Conservation (phyloP, 2,797 vertebrate species). For the Psittacula echo region DNA sequence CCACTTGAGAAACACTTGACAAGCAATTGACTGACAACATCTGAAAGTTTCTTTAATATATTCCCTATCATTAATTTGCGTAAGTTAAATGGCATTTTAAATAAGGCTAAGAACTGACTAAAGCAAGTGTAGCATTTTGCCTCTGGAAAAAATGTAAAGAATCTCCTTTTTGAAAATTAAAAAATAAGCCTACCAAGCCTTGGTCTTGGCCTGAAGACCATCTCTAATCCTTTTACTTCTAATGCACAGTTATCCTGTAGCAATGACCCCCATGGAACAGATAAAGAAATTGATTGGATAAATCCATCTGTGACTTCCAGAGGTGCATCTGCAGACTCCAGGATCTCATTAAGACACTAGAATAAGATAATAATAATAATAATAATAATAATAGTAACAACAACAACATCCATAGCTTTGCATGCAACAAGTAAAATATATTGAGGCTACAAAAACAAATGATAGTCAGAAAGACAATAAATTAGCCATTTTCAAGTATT, state of each 20-base stretch:
- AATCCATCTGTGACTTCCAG: constrained; percentile 96
- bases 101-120: neutral
- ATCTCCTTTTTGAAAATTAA: neutral
- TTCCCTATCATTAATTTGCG: neutral
- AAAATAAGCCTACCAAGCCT: constrained; percentile 85
- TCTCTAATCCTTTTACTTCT: constrained; percentile 91
- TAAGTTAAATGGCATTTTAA: neutral
- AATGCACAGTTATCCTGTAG: constrained; percentile 96
- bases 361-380: constrained; percentile 17
- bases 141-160: neutral
- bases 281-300: constrained; percentile 96
- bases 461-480: neutral
- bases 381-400: neutral
- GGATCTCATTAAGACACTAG: constrained; percentile 95
- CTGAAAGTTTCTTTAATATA: neutral
- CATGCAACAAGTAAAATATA: neutral
- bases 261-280: constrained; percentile 94
- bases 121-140: neutral
- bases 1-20: neutral
- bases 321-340: constrained; percentile 95
- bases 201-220: constrained; percentile 94
- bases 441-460: neutral
- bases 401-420: neutral
- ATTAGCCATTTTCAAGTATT: neutral
- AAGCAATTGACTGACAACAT: neutral